Base-by-base conservation (phyloP, 2,888 invertebrate species). In the Campoletis raptor region DNA sequence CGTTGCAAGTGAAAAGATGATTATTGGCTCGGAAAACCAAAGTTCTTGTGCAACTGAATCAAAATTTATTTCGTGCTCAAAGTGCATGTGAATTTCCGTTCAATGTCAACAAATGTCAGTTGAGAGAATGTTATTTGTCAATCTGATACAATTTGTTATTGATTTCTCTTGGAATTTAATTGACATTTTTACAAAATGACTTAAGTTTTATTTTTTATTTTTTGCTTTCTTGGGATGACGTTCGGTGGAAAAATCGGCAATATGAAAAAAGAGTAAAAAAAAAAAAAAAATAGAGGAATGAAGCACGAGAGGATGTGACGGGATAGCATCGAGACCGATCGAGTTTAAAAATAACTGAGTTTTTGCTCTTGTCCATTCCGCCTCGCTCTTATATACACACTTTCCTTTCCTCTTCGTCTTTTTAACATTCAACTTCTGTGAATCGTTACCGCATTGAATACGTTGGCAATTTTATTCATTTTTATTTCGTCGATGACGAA, bases 311-410 rank as follows among this genome's bases (percentile, higher is more conserved):
- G 84, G 80, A 82, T 45, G 86, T 45, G 86, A 85, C 72, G 79
- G 69, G 81, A 83, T 74, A 80, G 82, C 81, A 84, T 74, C 77
- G 70, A 66, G 61, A 40, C 69, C 45, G 69, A 67, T 57, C 61
- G 74, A 64, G 80, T 69, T 77, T 80, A 83, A 87, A 87, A 85
- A 87, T 85, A 86, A 78, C 76, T 54, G 64, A 61, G 61, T 45
- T n/a, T 78, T 66, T 77, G 72, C 86, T 77, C 45, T 81, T 86
- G 86, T 87, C 80, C 84, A 87, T 83, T 80, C 80, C 69, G 80
- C 82, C 42, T 78, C 76, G 84, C 61, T 40, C 82, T 48, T 45
- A 67, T 66, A 30, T 72, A 48, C 21, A 74, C 54, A 69, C 66
- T 84, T 70, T 73, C 15, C 54, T 57, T 76, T 81, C 67, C 79